A percentile compares a stretch with the other conserved stretches of the same genome.
Conservation (phyloP, 2,113 vertebrate genomes). For the Grallaria varia region DNA sequence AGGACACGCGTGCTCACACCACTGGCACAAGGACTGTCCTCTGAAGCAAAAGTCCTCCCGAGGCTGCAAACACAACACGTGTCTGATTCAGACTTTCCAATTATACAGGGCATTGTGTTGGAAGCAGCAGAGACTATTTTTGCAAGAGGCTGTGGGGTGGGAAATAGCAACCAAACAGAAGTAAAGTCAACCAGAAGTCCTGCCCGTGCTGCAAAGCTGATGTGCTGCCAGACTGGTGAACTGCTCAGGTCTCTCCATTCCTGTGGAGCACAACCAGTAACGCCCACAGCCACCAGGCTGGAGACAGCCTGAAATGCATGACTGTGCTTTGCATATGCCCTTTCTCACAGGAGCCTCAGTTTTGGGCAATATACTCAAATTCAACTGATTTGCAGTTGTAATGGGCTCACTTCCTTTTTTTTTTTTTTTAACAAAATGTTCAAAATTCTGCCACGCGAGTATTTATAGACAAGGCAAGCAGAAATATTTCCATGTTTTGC, state of each 20-base stretch:
- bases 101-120: not conserved
- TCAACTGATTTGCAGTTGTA: not conserved
- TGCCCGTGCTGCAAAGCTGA: not conserved
- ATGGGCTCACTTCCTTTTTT: not conserved
- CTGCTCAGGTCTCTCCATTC: not conserved
- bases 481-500: constrained; percentile 4
- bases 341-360: not conserved
- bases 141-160: not conserved
- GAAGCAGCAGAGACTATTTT: constrained; percentile 3
- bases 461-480: constrained; percentile 18
- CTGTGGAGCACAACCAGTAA: not conserved
- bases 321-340: not conserved
- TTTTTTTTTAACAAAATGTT: not conserved
- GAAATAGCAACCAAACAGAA: constrained; percentile 20
- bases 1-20: not conserved
- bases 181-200: not conserved
- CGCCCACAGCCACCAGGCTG: not conserved
- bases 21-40: not conserved
- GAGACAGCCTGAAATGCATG: not conserved
- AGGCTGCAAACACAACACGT: not conserved
- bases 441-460: not conserved
- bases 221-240: not conserved
- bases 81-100: constrained; percentile 38
- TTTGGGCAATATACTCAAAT: not conserved
- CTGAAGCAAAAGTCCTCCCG: not conserved